A percentile compares a stretch with the other conserved stretches of the same genome.
Evolutionary conservation across 1,140 invertebrate species (phyloP).

Genomic region (Habropoda laboriosa): DNA sequence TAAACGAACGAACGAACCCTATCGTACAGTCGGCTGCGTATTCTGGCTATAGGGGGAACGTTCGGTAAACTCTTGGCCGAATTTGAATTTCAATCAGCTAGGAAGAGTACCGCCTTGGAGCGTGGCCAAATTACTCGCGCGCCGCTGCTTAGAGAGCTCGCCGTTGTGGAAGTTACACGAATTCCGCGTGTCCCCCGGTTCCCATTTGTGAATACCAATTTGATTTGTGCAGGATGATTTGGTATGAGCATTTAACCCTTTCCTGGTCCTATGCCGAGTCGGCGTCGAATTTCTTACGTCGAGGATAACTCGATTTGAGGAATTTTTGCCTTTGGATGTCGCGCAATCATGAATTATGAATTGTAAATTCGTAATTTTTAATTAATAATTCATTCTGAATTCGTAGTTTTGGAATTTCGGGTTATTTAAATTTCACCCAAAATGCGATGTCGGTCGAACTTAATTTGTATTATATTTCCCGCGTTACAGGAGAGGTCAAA

Average conservation of each 20-base stretch:
- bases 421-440: too few species aligned
- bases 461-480: too few species aligned
- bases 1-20: slow-evolving; percentile 4
- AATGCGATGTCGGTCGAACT: too few species aligned
- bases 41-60: not conserved
- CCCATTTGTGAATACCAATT: not conserved
- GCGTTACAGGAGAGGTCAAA: too few species aligned
- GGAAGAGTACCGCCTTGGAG: not conserved
- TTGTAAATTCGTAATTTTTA: too few species aligned
- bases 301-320: too few species aligned
- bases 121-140: slow-evolving; percentile 21
- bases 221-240: not conserved
- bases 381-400: too few species aligned
- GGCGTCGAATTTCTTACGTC: too few species aligned
- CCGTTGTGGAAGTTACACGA: not conserved
- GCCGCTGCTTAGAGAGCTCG: slow-evolving; percentile 21
- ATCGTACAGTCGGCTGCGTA: not conserved
- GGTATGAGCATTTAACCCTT: not conserved
- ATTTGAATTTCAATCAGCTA: slow-evolving; percentile 23
- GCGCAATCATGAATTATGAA: too few species aligned
- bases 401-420: too few species aligned
- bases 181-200: not conserved
- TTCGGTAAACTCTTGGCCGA: slow-evolving; percentile 5
- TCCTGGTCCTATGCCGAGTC: too few species aligned
- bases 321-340: too few species aligned